Evolutionary conservation across 1,140 invertebrate genomes (phyloP), one percentile per base, ranked within the genome.

Genomic region (Rhopalosiphum maidis): DNA sequence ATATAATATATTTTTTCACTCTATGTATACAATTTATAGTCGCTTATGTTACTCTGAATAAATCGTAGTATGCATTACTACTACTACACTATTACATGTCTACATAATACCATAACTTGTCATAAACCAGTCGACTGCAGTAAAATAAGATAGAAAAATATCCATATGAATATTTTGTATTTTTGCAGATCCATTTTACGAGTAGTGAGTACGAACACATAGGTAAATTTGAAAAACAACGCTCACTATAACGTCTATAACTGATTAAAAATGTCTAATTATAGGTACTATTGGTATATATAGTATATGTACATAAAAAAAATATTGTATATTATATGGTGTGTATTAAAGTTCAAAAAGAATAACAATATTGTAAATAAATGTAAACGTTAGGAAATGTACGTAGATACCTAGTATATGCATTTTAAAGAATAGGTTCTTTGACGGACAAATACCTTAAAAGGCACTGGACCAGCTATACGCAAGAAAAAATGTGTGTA

Each of bases 381-480:
- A 60, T 2, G 54, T 48, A 48, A 18, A 48, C 48, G 48, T 48
- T 18, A 48, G 25, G 25, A 43, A 41, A 18, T 54, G 23, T 18
- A 30, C n/a, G 15, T 46, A 5, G 25, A 46, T 43, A 30, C 48
- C 48, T 86, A 18, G 25, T 15, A 55, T 37, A n/a, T 37, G 87
- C 21, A 37, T 89, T 54, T 89, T 5, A 37, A 21, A 37, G 48
- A 54, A 25, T 41, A 35, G 18, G 55, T 46, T 46, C 55, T 88
- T n/a, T 15, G 6, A n/a, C 41, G 41, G 23, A 7, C 30, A 43
- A 91, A 77, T 1, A 77, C 90, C 60, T 68, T 91, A 91, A 77
- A 91, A 43, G 60, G 90, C n/a, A 46, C 90, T 41, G 21, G 90
- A 90, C 55, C 89, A 35, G 89, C 48, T 37, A 18, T n/a, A 9